Evolutionary conservation across 1,140 invertebrate species (phyloP).

Genomic region (Drosophila sturtevanti): DNA sequence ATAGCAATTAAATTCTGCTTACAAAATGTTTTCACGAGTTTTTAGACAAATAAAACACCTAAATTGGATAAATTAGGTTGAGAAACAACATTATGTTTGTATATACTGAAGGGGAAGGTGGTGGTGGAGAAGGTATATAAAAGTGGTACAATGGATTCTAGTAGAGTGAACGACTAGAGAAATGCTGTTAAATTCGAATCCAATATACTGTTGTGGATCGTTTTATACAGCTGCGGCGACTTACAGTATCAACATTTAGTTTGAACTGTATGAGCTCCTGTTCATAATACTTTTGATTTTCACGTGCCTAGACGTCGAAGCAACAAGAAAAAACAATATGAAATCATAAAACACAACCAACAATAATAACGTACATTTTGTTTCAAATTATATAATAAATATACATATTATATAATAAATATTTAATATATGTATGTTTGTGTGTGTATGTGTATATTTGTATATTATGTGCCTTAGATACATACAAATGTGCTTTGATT

Average conservation of each 20-base stretch:
- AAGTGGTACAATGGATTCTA: slow-evolving; percentile 35
- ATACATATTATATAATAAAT: slow-evolving; percentile 9
- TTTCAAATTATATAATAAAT: not conserved
- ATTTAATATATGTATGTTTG: not conserved
- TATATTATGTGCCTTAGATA: too few relatives aligned
- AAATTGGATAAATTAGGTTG: slow-evolving; percentile 64
- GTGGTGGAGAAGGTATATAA: slow-evolving; percentile 17
- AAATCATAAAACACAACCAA: slow-evolving; percentile 55
- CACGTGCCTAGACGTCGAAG: slow-evolving; percentile 80
- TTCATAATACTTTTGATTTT: slow-evolving; percentile 80
- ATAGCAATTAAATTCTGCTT: slow-evolving; percentile 35
- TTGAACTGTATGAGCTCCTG: slow-evolving; percentile 81
- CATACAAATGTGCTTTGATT: too few relatives aligned
- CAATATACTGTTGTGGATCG: slow-evolving; percentile 4
- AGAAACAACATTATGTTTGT: slow-evolving; percentile 40
- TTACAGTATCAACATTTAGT: slow-evolving; percentile 80
- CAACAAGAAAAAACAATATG: slow-evolving; percentile 61
- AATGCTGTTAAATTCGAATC: slow-evolving; percentile 47
- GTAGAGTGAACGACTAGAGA: slow-evolving; percentile 41
- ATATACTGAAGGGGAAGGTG: slow-evolving; percentile 12
- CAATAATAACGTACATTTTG: slow-evolving; percentile 39
- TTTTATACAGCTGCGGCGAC: slow-evolving; percentile 45
- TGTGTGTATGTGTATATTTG: slow-evolving; percentile 30
- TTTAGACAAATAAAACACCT: slow-evolving; percentile 65
- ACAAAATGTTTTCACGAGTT: slow-evolving; percentile 52